Base-by-base conservation (phyloP, 1,140 invertebrate genomes). In the Rhagoletis zephyria region DNA sequence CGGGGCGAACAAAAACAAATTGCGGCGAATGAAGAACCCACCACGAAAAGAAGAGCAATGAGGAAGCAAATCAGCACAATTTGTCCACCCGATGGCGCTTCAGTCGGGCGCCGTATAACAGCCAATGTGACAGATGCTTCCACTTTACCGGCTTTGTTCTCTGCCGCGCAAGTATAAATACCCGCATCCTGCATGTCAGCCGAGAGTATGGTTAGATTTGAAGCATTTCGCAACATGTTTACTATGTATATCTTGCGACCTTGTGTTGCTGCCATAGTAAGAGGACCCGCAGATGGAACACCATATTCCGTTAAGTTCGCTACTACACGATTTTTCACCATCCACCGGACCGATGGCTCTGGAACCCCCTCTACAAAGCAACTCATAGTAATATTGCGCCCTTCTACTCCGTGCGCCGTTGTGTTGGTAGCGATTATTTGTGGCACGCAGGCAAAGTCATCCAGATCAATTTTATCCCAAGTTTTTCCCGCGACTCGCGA, bases 371-470 rank as follows among this genome's bases (percentile, higher is more conserved):
- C 94, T 7, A 97, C 95, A 65, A 94, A 94, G 91, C 97, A 97
- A 56, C 95, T 94, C 90, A 97, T 93, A 1, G 96, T 96, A 5
- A 96, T 95, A 91, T 97, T 97, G 48, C 95, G 94, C 0, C 96
- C 96, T 92, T 96, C 95, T 5, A 95, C 93, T 3, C 94, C 94
- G 85, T 94, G 94, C 4, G 95, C 94, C 59, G 94, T 94, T n/a
- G 93, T 91, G 42, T 94, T 94, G 19, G 94, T 93, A 2, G 94
- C 93, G 19, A 94, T 93, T 19, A 96, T 95, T 90, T 95, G 94
- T 0, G 97, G 96, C 87, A 95, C 93, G 90, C 97, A 97, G 1
- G 96, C 96, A 91, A 97, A 97, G 89, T 97, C 97, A 89, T 97
- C 96, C 30, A 96, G 93, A 88, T 95, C 95, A 48, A 97, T 93